These are phyloP conservation scores for Cygnus olor DNA, from an alignment of 2,797 vertebrate genomes.

Conservation along the genomic window DNA sequence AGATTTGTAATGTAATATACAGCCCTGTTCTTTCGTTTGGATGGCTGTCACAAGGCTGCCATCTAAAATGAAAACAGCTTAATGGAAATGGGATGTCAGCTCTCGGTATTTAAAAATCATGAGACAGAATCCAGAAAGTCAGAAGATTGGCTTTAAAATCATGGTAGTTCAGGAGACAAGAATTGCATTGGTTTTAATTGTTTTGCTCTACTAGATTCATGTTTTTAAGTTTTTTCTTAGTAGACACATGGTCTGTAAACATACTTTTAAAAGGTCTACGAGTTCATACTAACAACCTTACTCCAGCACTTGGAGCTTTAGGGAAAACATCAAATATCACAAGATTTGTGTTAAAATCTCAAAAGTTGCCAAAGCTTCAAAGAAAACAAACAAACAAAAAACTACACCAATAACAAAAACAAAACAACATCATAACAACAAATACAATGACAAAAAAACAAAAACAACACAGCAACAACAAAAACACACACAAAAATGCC, in stretches of 20 bases:
- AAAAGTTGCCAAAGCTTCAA: not conserved
- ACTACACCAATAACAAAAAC: not conserved
- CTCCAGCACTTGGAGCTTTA: not conserved
- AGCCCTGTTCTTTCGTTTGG: accelerated
- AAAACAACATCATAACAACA: not conserved
- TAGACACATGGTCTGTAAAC: not conserved
- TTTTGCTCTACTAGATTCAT: not conserved
- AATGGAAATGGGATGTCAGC: not conserved
- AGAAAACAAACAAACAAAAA: not conserved
- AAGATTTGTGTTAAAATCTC: not conserved
- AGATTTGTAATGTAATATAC: not conserved
- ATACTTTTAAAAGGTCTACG: not conserved
- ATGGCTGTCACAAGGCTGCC: not conserved
- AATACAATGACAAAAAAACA: not conserved
- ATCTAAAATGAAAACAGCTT: not conserved
- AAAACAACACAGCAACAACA: not conserved
- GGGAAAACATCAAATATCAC: conserved; percentile 25
- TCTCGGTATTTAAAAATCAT: not conserved
- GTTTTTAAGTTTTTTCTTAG: not conserved
- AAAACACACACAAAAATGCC: accelerated
- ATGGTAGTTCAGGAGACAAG: not conserved
- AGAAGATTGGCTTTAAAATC: not conserved
- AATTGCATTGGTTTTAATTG: not conserved
- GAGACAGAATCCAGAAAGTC: not conserved
- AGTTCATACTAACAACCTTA: not conserved